Conservation (phyloP, 2,797 vertebrate genomes). For the Cossypha caffra region DNA sequence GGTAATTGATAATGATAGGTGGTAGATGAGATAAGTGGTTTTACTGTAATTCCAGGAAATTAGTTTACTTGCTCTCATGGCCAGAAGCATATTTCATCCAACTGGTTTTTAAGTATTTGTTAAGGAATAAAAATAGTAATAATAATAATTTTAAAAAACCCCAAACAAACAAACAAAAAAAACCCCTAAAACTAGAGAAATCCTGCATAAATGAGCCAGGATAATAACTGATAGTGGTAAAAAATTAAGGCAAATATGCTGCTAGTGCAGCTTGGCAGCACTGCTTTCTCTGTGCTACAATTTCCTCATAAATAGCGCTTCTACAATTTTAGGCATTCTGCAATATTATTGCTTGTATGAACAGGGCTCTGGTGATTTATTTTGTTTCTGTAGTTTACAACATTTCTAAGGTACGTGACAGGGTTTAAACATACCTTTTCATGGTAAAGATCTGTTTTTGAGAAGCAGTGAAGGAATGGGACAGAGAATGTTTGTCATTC, state of each 20-base stretch:
- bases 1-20: conserved; percentile 16
- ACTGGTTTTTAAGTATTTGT: not conserved
- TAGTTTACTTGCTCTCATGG: not conserved
- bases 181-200: not conserved
- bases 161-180: no score
- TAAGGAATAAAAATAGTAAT: not conserved
- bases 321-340: not conserved
- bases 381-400: not conserved
- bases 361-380: not conserved
- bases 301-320: not conserved
- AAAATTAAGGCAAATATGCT: not conserved
- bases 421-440: not conserved
- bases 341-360: not conserved
- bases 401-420: not conserved
- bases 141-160: not conserved
- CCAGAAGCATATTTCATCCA: not conserved
- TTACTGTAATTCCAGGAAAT: conserved; percentile 53
- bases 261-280: not conserved
- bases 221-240: not conserved
- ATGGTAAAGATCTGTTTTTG: not conserved
- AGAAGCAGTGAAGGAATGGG: not conserved
- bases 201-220: not conserved
- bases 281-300: not conserved
- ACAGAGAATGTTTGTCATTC: not conserved
- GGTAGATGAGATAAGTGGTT: conserved; percentile 38